These are phyloP conservation scores for Chrysopilus asiliformis DNA, from an alignment of 2,888 invertebrate genomes.

Conservation along the genomic window DNA sequence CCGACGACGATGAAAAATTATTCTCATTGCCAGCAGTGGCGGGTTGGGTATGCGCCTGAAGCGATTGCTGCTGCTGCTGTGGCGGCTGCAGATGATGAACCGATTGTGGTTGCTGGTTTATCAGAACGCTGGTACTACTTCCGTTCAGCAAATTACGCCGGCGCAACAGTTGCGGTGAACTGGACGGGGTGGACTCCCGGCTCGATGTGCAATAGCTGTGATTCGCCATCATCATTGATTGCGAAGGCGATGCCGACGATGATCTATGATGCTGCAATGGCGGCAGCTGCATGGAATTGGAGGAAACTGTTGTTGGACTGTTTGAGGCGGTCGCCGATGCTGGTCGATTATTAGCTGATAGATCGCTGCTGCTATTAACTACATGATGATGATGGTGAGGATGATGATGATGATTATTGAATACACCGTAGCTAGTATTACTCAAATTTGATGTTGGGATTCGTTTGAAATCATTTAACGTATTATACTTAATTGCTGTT, in stretches of 20 bases:
- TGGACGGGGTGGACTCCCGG: constrained; percentile 10
- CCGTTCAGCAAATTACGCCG: constrained; percentile 5
- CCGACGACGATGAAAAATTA: no score
- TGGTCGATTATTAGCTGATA: no score
- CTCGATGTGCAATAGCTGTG: constrained; percentile 7
- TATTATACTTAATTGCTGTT: constrained; percentile 12
- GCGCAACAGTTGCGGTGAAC: constrained; percentile 11
- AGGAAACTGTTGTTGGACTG: constrained; percentile 3
- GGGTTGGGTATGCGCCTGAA: not conserved
- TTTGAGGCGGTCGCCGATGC: constrained; percentile 4
- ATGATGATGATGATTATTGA: constrained; percentile 5
- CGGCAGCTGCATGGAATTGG: no score
- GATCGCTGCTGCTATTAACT: no score
- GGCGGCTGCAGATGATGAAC: constrained; percentile 1
- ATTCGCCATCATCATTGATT: constrained; percentile 5
- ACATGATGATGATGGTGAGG: constrained; percentile 7
- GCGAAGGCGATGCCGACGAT: no score
- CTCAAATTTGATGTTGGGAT: constrained; percentile 8
- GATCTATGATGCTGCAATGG: no score
- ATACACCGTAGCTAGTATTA: constrained; percentile 13
- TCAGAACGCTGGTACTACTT: constrained; percentile 6
- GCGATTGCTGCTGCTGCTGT: constrained; percentile 1
- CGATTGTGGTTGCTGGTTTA: constrained; percentile 18
- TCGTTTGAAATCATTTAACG: constrained; percentile 14
- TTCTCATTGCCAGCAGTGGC: not conserved